These are phyloP conservation scores for Sipha flava DNA, from an alignment of 1,140 invertebrate genomes.

Conservation along the genomic window DNA sequence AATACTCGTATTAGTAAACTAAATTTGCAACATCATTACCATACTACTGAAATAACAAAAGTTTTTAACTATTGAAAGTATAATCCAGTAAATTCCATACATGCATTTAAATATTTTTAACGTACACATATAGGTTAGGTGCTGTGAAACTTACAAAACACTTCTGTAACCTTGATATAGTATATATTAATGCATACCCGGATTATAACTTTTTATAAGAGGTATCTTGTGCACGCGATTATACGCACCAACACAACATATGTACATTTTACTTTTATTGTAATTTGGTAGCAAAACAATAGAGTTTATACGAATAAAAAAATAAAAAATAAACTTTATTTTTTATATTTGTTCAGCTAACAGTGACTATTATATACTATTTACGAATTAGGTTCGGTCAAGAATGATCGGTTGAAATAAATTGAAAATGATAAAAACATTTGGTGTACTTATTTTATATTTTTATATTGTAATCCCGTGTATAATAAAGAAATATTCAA, in stretches of 20 bases:
- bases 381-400: too few relatives aligned
- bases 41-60: background rate
- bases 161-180: background rate
- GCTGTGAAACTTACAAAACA: background rate
- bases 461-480: too few relatives aligned
- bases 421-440: too few relatives aligned
- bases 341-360: background rate
- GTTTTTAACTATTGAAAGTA: background rate
- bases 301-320: background rate
- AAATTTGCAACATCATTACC: background rate
- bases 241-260: background rate
- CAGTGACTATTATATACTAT: background rate
- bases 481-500: too few relatives aligned
- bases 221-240: background rate
- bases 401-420: too few relatives aligned
- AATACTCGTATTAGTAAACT: too few relatives aligned
- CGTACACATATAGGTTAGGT: background rate
- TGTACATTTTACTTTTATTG: background rate
- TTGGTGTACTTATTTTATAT: too few relatives aligned
- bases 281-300: background rate
- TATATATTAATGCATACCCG: background rate
- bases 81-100: conserved; percentile 3
- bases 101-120: conserved; percentile 14
- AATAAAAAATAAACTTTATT: background rate
- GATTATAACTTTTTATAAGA: conserved; percentile 7